Percentiles rank a stretch among this genome's conserved stretches.
Evolutionary conservation across 2,888 invertebrate species (phyloP).

Genomic region (Lochmaea crataegi): DNA sequence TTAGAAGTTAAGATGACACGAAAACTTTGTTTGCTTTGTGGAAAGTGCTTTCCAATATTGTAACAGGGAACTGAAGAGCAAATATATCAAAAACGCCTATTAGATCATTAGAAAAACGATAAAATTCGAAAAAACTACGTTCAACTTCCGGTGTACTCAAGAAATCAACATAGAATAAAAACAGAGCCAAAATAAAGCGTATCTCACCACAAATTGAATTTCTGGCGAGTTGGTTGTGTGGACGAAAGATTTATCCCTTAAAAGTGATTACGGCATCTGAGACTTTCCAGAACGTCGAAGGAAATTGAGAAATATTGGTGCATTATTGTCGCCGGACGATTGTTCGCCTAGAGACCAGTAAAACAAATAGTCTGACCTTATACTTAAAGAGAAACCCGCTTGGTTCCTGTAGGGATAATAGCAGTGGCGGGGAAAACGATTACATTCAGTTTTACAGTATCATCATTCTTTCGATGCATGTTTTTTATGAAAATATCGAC

Average conservation of each 20-base stretch:
- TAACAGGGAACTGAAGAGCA: too few relatives aligned
- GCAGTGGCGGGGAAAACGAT: neutral
- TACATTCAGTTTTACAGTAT: neutral
- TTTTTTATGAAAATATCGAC: too few relatives aligned
- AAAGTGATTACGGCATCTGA: constrained; percentile 50
- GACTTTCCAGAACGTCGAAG: constrained; percentile 46
- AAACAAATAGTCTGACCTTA: constrained; percentile 45
- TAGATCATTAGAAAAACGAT: too few relatives aligned
- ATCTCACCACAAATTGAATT: constrained; percentile 47
- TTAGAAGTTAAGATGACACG: too few relatives aligned
- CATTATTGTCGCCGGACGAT: constrained; percentile 52
- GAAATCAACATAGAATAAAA: constrained; percentile 11
- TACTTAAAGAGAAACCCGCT: constrained; percentile 29
- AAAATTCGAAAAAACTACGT: too few relatives aligned
- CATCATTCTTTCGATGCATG: too few relatives aligned
- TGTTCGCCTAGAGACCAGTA: constrained; percentile 39
- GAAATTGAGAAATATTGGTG: constrained; percentile 52
- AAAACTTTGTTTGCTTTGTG: too few relatives aligned
- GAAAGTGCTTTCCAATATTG: too few relatives aligned
- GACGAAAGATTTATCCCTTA: constrained; percentile 51
- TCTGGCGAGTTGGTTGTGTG: constrained; percentile 43
- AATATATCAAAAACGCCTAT: too few relatives aligned
- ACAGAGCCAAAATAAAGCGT: constrained; percentile 14
- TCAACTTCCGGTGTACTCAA: neutral
- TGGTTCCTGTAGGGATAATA: constrained; percentile 18